Percentiles rank a stretch among this genome's conserved stretches.
Evolutionary conservation across 1,140 invertebrate species (phyloP).

Genomic region (Ephestia elutella): DNA sequence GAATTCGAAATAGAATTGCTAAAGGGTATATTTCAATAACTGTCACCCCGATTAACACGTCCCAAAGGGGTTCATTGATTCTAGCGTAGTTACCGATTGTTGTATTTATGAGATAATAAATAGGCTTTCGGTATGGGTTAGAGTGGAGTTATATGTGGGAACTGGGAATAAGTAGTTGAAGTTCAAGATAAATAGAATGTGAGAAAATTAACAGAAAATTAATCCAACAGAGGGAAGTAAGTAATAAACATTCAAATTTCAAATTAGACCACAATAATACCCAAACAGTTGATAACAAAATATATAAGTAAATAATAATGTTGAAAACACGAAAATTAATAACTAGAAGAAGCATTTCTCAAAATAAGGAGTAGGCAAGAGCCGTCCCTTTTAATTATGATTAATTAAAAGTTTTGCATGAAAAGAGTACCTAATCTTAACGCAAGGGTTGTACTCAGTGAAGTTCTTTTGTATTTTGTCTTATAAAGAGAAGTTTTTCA

Average conservation of each 20-base stretch:
- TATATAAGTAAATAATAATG: background rate
- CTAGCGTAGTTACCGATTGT: slow-evolving; percentile 1
- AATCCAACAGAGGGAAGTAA: too few relatives aligned
- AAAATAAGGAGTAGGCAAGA: slow-evolving; percentile 22
- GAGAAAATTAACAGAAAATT: too few relatives aligned
- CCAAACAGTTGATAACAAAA: too few relatives aligned
- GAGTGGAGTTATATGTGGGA: background rate
- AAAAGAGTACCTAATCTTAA: slow-evolving; percentile 61
- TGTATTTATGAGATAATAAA: slow-evolving; percentile 4
- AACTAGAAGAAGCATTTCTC: background rate
- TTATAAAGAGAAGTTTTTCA: slow-evolving; percentile 63
- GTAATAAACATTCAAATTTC: background rate
- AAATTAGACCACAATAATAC: background rate
- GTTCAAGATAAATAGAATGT: background rate
- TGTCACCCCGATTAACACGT: slow-evolving; percentile 18
- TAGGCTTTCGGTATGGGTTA: background rate
- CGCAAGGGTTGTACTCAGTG: slow-evolving; percentile 52
- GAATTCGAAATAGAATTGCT: slow-evolving; percentile 25
- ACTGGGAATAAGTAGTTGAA: background rate
- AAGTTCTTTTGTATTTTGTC: slow-evolving; percentile 68
- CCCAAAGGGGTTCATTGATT: slow-evolving; percentile 22
- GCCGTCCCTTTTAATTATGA: slow-evolving; percentile 53
- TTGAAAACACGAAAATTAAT: background rate
- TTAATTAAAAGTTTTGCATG: slow-evolving; percentile 66
- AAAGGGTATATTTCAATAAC: slow-evolving; percentile 24